phyloP scores from a whole-genome alignment of 1,140 invertebrate genomes.

The Saccostrea echinata region DNA sequence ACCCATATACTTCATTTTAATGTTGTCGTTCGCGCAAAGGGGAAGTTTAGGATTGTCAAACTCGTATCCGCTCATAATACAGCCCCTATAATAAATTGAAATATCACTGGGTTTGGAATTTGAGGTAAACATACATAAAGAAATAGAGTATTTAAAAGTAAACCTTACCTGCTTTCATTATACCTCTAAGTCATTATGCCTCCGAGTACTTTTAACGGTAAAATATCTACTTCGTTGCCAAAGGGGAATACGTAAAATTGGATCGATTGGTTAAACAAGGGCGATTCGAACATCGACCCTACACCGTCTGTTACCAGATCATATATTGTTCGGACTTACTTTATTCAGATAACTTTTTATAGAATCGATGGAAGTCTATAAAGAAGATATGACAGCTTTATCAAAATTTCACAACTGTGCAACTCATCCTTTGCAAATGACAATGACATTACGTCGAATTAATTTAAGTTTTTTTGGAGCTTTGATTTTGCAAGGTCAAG shows the following conservation, averaged over 20 bases:
- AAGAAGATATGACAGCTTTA: constrained; percentile 6
- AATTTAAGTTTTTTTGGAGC: neutral
- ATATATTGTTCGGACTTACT: constrained; percentile 2
- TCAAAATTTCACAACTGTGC: neutral
- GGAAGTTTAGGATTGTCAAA: constrained; percentile 42
- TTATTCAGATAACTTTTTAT: neutral
- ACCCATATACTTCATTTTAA: constrained; percentile 49
- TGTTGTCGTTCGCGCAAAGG: constrained; percentile 10
- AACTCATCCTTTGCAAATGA: neutral
- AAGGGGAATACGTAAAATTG: neutral
- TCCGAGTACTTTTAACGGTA: neutral
- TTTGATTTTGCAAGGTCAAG: too few species aligned
- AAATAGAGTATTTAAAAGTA: neutral
- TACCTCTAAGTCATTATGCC: neutral
- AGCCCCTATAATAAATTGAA: neutral
- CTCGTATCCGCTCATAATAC: constrained; percentile 19
- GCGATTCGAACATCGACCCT: constrained; percentile 18
- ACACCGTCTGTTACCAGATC: neutral
- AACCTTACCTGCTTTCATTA: neutral
- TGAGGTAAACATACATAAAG: neutral
- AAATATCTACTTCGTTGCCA: neutral
- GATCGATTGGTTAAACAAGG: neutral
- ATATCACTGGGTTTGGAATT: neutral
- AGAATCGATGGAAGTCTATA: neutral
- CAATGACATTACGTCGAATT: neutral